Base-by-base conservation (phyloP, 2,888 invertebrate genomes). In the Psylliodes chrysocephalus region DNA sequence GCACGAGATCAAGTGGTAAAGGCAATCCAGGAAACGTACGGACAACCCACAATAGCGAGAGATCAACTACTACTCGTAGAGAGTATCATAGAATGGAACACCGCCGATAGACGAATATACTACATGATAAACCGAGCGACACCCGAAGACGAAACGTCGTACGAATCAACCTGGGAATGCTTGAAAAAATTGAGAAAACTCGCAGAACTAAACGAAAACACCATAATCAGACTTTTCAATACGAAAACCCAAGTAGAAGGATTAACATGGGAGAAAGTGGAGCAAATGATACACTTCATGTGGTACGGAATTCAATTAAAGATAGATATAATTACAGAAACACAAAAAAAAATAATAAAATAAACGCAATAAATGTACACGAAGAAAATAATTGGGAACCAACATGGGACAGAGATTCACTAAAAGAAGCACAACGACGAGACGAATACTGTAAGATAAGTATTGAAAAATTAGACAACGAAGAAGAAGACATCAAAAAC, bases 221-320 rank as follows among this genome's bases (percentile, higher is more conserved):
- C 33, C 7, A 22, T 14, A 18, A 14, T 57, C 22, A 55, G 56
- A 1, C 25, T 63, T 15, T 49, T 56, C 5, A 42, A 46, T 18
- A 12, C 25, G 30, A 30, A 28, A 49, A 22, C 38, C 7, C 25
- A 42, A 33, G 38, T 63, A 42, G 44, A 56, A 33, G 46, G 49
- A 25, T 28, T 63, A 18, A 14, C 14, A 1, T 63, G 56, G 62
- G 55, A 55, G 25, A 40, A 52, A 51, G 30, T 63, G 10, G 14
- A 14, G 42, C 19, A 18, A 15, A 56, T 52, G 61, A 35, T 46
- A 8, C 17, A 61, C 30, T 54, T 61, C 15, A 17, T 61, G n/a
- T 47, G 44, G 1, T 46, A 60, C 25, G 52, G 44, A n/a, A 25
- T 33, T 10, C 25, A 53, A 17, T 30, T 53, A 2, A 19, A 30